phyloP scores from a whole-genome alignment of 2,113 vertebrate genomes.

The Arenaria interpres region DNA sequence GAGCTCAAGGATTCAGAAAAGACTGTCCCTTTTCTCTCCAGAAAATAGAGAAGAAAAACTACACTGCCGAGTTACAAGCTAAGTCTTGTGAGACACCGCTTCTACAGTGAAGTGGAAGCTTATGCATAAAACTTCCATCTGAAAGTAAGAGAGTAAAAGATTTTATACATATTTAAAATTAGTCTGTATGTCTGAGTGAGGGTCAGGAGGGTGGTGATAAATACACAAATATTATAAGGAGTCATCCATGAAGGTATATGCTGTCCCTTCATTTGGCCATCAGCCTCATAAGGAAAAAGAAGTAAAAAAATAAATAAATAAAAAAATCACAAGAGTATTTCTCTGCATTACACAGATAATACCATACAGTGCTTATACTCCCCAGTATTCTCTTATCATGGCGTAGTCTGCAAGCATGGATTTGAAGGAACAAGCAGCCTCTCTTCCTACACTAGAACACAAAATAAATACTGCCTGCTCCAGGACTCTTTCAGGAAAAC shows the following conservation, averaged over 20 bases:
- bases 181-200: not conserved
- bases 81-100: not conserved
- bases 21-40: slow-evolving; percentile 38
- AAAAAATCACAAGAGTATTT: not conserved
- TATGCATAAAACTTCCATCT: not conserved
- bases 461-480: not conserved
- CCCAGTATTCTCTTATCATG: not conserved
- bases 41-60: slow-evolving; percentile 30
- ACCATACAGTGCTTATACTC: not conserved
- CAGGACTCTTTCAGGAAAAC: slow-evolving; percentile 12
- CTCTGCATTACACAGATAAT: not conserved
- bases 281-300: not conserved
- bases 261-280: not conserved
- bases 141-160: not conserved
- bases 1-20: slow-evolving; percentile 50
- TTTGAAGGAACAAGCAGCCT: not conserved
- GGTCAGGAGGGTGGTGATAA: not conserved
- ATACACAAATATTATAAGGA: not conserved
- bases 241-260: not conserved
- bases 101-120: not conserved
- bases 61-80: not conserved
- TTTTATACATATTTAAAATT: not conserved
- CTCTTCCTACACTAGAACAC: not conserved
- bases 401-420: not conserved
- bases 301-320: no score